phyloP scores from a whole-genome alignment of 2,113 vertebrate species.

The Procapra przewalskii region DNA sequence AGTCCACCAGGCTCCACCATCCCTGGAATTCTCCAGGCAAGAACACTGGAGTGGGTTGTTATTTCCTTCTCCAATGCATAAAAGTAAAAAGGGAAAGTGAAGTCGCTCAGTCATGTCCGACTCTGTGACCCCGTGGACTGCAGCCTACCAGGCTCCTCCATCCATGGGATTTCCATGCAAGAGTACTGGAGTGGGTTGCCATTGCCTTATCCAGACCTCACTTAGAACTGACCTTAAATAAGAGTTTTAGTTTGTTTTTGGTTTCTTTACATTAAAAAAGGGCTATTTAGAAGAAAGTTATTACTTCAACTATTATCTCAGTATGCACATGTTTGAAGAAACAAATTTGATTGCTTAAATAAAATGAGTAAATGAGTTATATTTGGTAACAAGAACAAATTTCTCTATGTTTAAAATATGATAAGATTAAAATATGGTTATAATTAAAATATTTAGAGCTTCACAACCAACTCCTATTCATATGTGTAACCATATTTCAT shows the following conservation, averaged over 20 bases:
- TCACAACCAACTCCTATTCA: neutral
- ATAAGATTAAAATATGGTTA: neutral
- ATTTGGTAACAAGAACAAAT: neutral
- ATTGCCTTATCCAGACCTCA: too few relatives aligned
- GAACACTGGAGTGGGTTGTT: too few relatives aligned
- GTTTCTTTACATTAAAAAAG: neutral
- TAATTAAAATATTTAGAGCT: neutral
- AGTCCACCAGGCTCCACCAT: too few relatives aligned
- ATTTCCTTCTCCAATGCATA: too few relatives aligned
- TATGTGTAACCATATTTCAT: neutral
- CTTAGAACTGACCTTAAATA: neutral
- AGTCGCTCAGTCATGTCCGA: accelerated
- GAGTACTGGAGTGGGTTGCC: too few relatives aligned
- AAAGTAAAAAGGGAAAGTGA: too few relatives aligned
- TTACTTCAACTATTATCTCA: neutral
- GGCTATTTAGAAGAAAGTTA: neutral
- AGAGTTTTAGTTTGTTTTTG: neutral
- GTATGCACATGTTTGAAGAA: neutral
- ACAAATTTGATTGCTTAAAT: neutral
- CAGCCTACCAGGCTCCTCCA: too few relatives aligned
- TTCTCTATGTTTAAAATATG: neutral
- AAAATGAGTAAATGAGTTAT: neutral
- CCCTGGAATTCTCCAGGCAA: too few relatives aligned
- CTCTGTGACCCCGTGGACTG: too few relatives aligned
- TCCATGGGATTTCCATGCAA: too few relatives aligned